These are phyloP conservation scores for Spodoptera picta DNA, from an alignment of 2,888 invertebrate genomes.

Conservation along the genomic window DNA sequence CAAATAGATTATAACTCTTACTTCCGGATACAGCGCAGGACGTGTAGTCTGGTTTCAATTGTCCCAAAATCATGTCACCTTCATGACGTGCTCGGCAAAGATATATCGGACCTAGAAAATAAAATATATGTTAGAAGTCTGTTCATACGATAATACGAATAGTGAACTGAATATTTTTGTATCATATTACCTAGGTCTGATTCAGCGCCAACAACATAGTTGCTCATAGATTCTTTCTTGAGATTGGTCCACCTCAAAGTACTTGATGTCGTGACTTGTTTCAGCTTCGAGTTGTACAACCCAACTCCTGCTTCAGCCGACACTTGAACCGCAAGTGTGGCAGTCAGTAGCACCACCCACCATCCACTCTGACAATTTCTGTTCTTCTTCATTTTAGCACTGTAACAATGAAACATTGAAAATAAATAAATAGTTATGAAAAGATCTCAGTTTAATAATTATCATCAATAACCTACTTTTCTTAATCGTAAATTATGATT, in stretches of 20 bases:
- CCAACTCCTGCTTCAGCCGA: conserved; percentile 77
- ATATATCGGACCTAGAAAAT: conserved; percentile 88
- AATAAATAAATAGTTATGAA: not conserved
- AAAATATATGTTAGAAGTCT: conserved; percentile 2
- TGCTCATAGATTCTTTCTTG: conserved; percentile 79
- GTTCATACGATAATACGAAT: not conserved
- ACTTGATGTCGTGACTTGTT: conserved; percentile 93
- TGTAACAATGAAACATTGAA: conserved; percentile 58
- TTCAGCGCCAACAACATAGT: conserved; percentile 90
- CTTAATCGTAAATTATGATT: conserved; percentile 1
- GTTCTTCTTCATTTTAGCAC: conserved; percentile 76
- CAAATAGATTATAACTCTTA: conserved; percentile 89
- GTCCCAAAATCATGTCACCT: conserved; percentile 93
- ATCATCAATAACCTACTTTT: not conserved
- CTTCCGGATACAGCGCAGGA: conserved; percentile 91
- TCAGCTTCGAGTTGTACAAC: conserved; percentile 82
- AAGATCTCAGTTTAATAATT: conserved; percentile 3
- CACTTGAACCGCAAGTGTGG: conserved; percentile 72
- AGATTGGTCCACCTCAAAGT: conserved; percentile 92
- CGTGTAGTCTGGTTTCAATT: conserved; percentile 88
- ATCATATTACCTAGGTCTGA: conserved; percentile 73
- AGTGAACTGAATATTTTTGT: not conserved
- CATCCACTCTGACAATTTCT: conserved; percentile 78
- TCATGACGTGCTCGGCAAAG: conserved; percentile 92
- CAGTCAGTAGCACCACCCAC: conserved; percentile 79